Base-by-base conservation (phyloP, 2,797 vertebrate genomes). In the Coluber constrictor region DNA sequence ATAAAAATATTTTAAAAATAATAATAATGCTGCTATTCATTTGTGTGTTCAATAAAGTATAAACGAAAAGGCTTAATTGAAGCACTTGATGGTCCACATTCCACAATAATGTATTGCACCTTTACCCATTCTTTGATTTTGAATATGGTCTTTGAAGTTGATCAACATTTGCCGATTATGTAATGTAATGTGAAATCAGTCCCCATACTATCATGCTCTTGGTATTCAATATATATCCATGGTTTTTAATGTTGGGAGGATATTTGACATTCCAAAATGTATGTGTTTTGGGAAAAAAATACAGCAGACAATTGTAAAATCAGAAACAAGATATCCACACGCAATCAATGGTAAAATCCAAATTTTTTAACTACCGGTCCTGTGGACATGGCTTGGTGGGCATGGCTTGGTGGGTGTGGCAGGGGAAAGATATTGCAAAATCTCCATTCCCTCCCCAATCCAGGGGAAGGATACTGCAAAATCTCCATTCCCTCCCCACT, bases 101-200 rank as follows among this genome's bases (percentile, higher is more conserved):
- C 37, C 20, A n/a, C 37, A 86, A 86, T 86, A 83, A 91, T 91
- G 79, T 15, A 43, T 86, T 83, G 74, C 20, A 51, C 2, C 15
- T 13, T 91, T 86, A 60, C 55, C 55, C 56, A 59, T 47, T 56
- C 43, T 83, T 91, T 60, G 23, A 57, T 56, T 51, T 87, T 87
- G 90, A 91, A 87, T 27, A 51, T 87, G 83, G 13, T 87, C 47
- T 54, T 51, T n/a, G 29, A 51, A 55, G 83, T 23, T 51, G 51
- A 32, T 91, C 18, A 91, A 91, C 60, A 51, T 87, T 86, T 91
- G 61, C 83, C 27, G 47, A 54, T 47, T 87, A 51, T 86, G 32
- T 91, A 63, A 91, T 91, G 61, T 87, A 61, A n/a, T 87, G 47
- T 63, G 90, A 91, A 91, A 91, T 91, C 57, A 87, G n/a, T 47